These are phyloP conservation scores for Habropoda laboriosa DNA, from an alignment of 1,140 invertebrate species.

Conservation along the genomic window DNA sequence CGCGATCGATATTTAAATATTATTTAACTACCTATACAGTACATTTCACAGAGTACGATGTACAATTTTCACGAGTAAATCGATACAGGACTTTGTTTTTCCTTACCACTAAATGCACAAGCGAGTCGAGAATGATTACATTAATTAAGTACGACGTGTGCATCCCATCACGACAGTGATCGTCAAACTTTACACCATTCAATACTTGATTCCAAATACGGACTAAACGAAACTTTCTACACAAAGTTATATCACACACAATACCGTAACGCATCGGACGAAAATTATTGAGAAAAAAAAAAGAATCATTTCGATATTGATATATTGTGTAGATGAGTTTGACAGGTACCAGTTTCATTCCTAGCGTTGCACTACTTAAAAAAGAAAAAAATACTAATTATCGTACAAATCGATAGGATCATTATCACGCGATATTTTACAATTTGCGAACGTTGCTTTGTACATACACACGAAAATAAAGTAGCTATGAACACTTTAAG, in stretches of 20 bases:
- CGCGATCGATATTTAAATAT: constrained; percentile 41
- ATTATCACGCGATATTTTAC: constrained; percentile 7
- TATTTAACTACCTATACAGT: constrained; percentile 54
- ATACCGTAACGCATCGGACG: neutral
- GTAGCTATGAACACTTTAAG: constrained; percentile 59
- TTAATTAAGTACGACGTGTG: constrained; percentile 10
- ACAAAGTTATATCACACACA: neutral
- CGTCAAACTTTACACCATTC: neutral
- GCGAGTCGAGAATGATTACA: neutral
- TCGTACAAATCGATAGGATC: constrained; percentile 42
- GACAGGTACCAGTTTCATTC: constrained; percentile 34
- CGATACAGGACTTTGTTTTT: constrained; percentile 19
- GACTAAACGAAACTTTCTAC: neutral
- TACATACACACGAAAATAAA: constrained; percentile 55
- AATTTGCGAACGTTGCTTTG: constrained; percentile 25
- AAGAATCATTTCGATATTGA: constrained; percentile 5
- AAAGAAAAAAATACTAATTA: neutral
- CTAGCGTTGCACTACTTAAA: constrained; percentile 16
- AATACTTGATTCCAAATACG: neutral
- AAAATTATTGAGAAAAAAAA: neutral
- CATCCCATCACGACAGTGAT: constrained; percentile 13
- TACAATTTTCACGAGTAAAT: constrained; percentile 57
- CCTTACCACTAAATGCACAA: constrained; percentile 4
- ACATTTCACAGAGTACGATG: constrained; percentile 63
- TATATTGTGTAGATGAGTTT: constrained; percentile 22